Evolutionary conservation across 2,888 invertebrate genomes (phyloP), one percentile per base, ranked within the genome.

Genomic region (Eilema sororculum): DNA sequence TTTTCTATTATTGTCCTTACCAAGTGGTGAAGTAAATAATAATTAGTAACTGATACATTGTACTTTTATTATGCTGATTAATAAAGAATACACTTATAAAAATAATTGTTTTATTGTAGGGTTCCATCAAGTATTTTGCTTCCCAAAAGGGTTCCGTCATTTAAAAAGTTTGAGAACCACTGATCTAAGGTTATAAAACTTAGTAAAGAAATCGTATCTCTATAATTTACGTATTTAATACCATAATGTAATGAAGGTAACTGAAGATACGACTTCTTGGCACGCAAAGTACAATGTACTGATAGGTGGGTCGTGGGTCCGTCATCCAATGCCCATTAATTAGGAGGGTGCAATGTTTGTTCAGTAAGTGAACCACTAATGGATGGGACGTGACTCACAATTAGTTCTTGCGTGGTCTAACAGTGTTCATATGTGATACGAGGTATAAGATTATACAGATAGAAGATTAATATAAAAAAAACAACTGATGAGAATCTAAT

Each of bases 171-270:
- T 28, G 2, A 28, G 2, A 28, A 41, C 0, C 41, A 10, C 13
- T 16, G 1, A n/a, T 6, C 16, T 41, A 3, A 41, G 41, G 4
- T 0, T 41, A 41, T 41, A 41, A 41, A 41, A 41, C 61, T 65
- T 56, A 25, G n/a, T 71, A 67, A 62, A 71, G n/a, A 76, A 71
- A 70, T 71, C 65, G 65, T 70, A 76, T 66, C 61, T 68, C 25
- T 62, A 65, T 81, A 77, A 83, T 83, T 80, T 79, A 84, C 80
- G 70, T 73, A 67, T 78, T 77, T 72, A 83, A 84, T 84, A 78
- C 74, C 69, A 69, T 83, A 82, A 82, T 80, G 78, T 70, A 67
- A 41, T 61, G 60, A 28, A 67, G 69, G 71, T 22, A 52, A 59
- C 58, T 52, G 46, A 41, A 64, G 41, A 77, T 76, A 85, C 67